phyloP scores from a whole-genome alignment of 23 tunicate genomes.

The Botrylloides violaceus region DNA sequence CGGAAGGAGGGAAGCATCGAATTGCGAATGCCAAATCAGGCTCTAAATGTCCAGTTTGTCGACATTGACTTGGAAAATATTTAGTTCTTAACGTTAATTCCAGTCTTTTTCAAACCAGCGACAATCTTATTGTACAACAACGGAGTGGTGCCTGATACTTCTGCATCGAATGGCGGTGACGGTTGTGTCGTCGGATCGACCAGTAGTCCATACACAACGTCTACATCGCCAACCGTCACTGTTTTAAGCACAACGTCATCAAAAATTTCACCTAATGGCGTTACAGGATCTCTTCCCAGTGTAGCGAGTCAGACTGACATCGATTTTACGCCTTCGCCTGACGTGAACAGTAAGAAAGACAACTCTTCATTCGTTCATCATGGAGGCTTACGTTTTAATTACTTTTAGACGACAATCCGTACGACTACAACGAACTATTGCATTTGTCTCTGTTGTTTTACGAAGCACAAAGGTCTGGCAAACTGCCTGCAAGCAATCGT shows the following conservation, averaged over 20 bases:
- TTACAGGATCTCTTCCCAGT: not conserved
- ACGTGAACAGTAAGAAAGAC: not conserved
- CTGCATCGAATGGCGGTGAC: not conserved
- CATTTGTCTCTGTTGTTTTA: conserved; percentile 33
- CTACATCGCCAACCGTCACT: not conserved
- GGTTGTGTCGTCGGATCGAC: not conserved
- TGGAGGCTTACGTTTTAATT: not conserved
- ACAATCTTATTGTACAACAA: conserved; percentile 11
- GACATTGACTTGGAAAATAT: not conserved
- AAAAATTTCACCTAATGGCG: not conserved
- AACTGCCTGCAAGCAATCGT: conserved; percentile 20
- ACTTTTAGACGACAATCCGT: conserved; percentile 8
- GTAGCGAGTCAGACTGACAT: not conserved
- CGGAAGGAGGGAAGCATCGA: too few relatives aligned
- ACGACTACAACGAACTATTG: conserved; percentile 37
- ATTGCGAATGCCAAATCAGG: too few relatives aligned
- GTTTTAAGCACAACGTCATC: not conserved
- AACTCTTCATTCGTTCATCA: not conserved
- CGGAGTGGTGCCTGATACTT: conserved; percentile 10
- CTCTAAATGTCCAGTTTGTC: too few relatives aligned
- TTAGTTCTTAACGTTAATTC: too few relatives aligned
- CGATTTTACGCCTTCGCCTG: not conserved
- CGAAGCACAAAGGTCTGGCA: conserved; percentile 37
- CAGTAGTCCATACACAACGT: too few relatives aligned
- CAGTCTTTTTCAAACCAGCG: too few relatives aligned